Conservation (phyloP, 2,888 invertebrate genomes). For the Leptopterna dolabrata region DNA sequence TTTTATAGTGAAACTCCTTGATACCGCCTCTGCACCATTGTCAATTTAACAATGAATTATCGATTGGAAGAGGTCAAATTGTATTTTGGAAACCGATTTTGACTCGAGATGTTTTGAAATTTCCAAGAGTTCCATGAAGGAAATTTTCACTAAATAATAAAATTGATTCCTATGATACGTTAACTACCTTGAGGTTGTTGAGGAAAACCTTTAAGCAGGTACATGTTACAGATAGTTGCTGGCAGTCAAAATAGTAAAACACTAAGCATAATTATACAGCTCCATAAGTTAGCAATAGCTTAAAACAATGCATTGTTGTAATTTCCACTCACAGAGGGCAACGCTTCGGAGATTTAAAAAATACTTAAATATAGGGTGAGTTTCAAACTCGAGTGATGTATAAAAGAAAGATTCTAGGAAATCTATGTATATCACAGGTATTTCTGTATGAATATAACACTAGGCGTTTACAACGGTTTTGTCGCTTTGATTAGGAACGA, state of each 20-base stretch:
- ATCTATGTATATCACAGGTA: conserved; percentile 3
- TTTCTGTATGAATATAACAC: not conserved
- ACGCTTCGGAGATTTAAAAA: not conserved
- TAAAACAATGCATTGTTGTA: not conserved
- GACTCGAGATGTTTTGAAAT: no score
- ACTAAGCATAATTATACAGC: not conserved
- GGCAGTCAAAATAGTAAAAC: not conserved
- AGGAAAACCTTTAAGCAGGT: not conserved
- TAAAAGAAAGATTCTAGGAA: not conserved
- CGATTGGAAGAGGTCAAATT: no score
- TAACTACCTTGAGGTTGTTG: no score
- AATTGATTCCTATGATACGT: no score
- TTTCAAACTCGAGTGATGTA: conserved; percentile 3
- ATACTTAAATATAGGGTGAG: not conserved
- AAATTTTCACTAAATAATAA: no score
- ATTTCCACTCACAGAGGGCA: not conserved
- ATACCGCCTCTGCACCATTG: no score
- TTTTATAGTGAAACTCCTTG: no score
- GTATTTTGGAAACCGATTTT: no score
- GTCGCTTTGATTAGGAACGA: conserved; percentile 57
- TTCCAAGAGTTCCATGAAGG: no score
- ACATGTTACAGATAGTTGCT: not conserved
- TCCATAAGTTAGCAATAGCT: not conserved
- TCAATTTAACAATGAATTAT: no score
- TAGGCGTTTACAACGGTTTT: not conserved